A percentile compares a stretch with the other conserved stretches of the same genome.
Conservation (phyloP, 2,888 invertebrate genomes). For the Caenorhabditis imperialis region DNA sequence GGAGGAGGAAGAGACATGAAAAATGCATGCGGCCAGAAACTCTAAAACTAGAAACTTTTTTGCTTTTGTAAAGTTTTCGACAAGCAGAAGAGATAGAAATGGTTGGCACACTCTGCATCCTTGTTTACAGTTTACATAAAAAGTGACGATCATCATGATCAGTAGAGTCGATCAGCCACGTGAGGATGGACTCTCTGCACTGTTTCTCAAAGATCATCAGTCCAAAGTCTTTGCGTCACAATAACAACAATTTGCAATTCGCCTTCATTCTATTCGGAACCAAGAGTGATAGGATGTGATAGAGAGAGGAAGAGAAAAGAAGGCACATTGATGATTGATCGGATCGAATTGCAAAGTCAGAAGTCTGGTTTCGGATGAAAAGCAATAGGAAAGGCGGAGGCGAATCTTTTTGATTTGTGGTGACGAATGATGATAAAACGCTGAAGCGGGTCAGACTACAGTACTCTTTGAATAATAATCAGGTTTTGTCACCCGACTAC, state of each 20-base stretch:
- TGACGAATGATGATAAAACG: neutral
- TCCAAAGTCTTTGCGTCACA: slow-evolving; percentile 40
- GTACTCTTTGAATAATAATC: neutral
- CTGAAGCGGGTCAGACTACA: slow-evolving; percentile 32
- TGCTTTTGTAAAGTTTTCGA: no score
- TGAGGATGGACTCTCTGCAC: slow-evolving; percentile 32
- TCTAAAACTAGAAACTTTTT: no score
- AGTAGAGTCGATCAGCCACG: slow-evolving; percentile 14
- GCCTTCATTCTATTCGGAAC: no score
- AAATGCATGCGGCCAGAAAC: no score
- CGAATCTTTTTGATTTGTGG: slow-evolving; percentile 35
- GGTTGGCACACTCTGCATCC: no score
- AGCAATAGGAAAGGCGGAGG: neutral
- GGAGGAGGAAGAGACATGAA: neutral
- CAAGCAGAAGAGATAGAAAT: no score
- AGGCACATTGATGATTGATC: slow-evolving; percentile 48
- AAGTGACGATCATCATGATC: slow-evolving; percentile 20
- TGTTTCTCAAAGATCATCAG: slow-evolving; percentile 37
- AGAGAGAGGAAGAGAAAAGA: no score
- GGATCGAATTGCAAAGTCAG: slow-evolving; percentile 39
- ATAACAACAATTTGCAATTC: slow-evolving; percentile 8
- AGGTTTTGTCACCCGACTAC: slow-evolving; percentile 9
- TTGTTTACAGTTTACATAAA: neutral
- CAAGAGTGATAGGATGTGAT: no score
- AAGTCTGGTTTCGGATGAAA: slow-evolving; percentile 30